Conservation (phyloP, 2,797 vertebrate species). For the Hipposideros larvatus region DNA sequence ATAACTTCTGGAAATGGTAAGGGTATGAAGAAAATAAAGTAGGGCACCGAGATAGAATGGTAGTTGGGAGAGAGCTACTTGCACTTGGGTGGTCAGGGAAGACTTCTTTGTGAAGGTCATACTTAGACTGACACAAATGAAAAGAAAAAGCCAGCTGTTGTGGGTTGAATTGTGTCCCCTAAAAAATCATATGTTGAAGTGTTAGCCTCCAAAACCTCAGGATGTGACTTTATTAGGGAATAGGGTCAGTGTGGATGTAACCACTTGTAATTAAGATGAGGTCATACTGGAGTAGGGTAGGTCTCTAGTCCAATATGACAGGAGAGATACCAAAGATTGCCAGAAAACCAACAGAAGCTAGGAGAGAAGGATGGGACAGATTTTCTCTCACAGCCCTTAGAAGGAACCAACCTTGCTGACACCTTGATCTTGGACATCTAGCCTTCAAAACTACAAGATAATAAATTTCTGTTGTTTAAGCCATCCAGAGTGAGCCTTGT, state of each 20-base stretch:
- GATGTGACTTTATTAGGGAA: background rate
- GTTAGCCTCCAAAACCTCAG: background rate
- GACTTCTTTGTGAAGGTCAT: background rate
- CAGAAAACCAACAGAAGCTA: background rate
- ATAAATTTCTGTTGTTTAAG: background rate
- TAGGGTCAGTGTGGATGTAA: background rate
- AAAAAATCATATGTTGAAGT: background rate
- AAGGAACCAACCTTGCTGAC: too few relatives aligned
- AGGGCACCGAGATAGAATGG: background rate
- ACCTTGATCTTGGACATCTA: background rate
- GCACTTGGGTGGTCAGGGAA: background rate
- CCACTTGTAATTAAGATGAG: background rate
- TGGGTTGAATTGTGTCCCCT: background rate
- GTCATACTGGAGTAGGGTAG: background rate
- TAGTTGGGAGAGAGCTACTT: background rate
- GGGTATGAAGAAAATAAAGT: background rate
- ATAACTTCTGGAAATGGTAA: background rate
- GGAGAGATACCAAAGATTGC: background rate
- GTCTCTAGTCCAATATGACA: background rate
- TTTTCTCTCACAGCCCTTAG: background rate
- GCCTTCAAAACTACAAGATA: background rate
- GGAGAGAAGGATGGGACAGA: background rate
- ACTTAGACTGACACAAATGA: background rate
- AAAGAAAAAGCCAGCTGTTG: background rate
- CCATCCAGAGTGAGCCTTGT: background rate